Evolutionary conservation across 2,113 vertebrate genomes (phyloP).

Genomic region (Ptychochromis oligacanthus): DNA sequence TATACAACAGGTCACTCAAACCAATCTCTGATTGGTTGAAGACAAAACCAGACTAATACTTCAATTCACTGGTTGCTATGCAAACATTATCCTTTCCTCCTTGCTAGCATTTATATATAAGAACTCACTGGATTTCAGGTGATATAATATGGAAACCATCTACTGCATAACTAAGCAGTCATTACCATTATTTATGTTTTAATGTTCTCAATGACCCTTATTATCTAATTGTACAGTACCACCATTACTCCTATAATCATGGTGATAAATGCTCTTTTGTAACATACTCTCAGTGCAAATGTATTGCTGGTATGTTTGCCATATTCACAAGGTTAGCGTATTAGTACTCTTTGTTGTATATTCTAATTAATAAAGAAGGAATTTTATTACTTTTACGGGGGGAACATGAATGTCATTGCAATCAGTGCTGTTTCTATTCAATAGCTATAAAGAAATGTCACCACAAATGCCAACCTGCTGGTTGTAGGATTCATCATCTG

Average conservation of each 20-base stretch:
- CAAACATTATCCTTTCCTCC: not conserved
- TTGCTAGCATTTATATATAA: not conserved
- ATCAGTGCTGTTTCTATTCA: not conserved
- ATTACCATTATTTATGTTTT: not conserved
- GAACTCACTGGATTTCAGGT: not conserved
- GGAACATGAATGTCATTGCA: not conserved
- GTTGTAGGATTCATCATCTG: not conserved
- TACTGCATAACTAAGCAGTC: not conserved
- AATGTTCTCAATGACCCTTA: fast-evolving
- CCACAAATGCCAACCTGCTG: not conserved
- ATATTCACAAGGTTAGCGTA: not conserved
- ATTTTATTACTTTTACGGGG: too few species aligned
- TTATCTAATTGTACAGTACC: not conserved
- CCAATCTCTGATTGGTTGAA: constrained; percentile 15
- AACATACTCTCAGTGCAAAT: not conserved
- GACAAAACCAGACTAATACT: not conserved
- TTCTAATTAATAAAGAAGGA: not conserved
- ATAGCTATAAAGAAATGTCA: not conserved
- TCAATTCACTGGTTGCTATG: not conserved
- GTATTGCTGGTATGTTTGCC: not conserved
- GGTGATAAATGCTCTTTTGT: not conserved
- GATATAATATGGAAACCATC: not conserved
- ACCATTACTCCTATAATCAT: fast-evolving
- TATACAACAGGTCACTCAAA: constrained; percentile 9
- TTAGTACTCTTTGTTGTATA: not conserved